Base-by-base conservation (phyloP, 2,113 vertebrate genomes). In the Terrapene triunguis region DNA sequence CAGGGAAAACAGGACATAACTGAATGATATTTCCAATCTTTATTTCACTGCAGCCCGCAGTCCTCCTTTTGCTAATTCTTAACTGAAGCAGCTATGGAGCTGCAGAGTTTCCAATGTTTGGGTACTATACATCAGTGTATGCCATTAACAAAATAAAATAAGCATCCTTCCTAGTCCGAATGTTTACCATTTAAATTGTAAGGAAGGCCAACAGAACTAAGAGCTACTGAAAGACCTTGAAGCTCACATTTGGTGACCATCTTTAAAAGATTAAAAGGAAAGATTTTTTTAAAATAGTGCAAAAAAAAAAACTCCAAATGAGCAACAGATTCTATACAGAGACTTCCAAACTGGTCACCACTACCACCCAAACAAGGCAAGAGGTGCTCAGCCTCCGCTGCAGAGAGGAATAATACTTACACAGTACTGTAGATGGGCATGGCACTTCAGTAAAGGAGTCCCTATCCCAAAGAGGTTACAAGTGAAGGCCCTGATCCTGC, bases 281-380 rank as follows among this genome's bases (percentile, higher is more conserved):
- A 35, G 4, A 8, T 9, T 21, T 38, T 69, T 69, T n/a, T 35
- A 2, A 38, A 72, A 72, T 38, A 72, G 5, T 10, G 65, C 65
- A 38, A 5, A 11, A 72, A 5, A 11, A 72, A 22, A 72, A n/a
- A 62, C 59, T 32, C 59, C 6, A 38, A 84, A 51, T 0, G 13
- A 84, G 3, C 4, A 72, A 10, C 80, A 87, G 84, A 6, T 17
- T 7, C 6, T 12, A 35, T 2, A 83, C 24, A 7, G 11, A 78
- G 74, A 27, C 42, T 27, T 27, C 22, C 10, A 76, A 22, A 24
- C 11, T 38, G 21, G 19, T 44, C 38, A 2, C 9, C 0, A 1
- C 57, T 22, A 2, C 4, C 0, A 3, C 13, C 48, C 51, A 57
- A 5, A 12, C 8, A 13, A 93, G n/a, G 19, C 74, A 27, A 47